Evolutionary conservation across 2,113 vertebrate species (phyloP).

Genomic region (Sialia sialis): DNA sequence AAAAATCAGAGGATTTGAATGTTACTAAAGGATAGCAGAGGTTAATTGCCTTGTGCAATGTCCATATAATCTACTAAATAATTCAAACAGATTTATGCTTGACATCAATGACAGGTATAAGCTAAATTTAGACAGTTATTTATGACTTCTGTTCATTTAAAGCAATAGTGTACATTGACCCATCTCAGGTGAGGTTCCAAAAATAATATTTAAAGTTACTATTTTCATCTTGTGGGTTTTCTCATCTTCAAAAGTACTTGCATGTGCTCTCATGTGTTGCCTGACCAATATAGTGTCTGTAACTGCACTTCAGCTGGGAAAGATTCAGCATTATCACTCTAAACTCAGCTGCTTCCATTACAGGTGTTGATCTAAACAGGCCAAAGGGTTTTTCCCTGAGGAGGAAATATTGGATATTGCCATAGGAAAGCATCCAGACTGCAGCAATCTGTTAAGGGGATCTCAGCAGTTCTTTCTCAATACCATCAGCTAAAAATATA

Average conservation of each 20-base stretch:
- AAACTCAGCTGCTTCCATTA: neutral
- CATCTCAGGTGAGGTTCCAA: neutral
- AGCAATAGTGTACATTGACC: neutral
- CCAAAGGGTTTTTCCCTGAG: neutral
- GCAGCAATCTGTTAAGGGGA: neutral
- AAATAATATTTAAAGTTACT: neutral
- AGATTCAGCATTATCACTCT: neutral
- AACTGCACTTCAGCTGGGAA: neutral
- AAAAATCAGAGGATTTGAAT: neutral
- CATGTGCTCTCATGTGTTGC: neutral
- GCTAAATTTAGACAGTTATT: neutral
- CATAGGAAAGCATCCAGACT: neutral
- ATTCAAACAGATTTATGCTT: neutral
- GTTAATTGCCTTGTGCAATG: neutral
- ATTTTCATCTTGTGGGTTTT: neutral
- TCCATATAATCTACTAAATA: neutral
- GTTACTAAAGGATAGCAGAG: neutral
- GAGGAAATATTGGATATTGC: neutral
- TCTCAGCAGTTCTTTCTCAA: neutral
- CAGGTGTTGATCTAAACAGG: neutral
- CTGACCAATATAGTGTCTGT: neutral
- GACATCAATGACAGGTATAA: rapidly evolving
- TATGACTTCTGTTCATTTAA: neutral
- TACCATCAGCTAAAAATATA: neutral
- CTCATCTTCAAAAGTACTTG: neutral